phyloP scores from a whole-genome alignment of 2,113 vertebrate species.

The Pipa parva region DNA sequence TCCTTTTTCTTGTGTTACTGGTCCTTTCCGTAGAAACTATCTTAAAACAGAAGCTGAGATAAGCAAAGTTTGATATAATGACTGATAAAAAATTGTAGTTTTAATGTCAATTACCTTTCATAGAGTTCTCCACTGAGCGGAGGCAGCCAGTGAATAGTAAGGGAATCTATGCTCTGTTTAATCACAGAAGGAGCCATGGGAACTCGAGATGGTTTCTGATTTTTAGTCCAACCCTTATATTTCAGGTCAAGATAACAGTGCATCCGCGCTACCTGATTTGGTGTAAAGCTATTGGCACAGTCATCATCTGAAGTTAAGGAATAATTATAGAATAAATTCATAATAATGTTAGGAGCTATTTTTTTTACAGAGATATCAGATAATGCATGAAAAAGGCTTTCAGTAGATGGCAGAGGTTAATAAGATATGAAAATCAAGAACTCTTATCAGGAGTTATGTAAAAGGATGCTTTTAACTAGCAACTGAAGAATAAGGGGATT shows the following conservation, averaged over 20 bases:
- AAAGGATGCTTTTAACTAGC: background rate
- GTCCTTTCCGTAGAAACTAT: too few relatives aligned
- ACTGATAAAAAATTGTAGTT: too few relatives aligned
- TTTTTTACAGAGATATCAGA: background rate
- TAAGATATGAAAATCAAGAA: background rate
- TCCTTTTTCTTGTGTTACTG: too few relatives aligned
- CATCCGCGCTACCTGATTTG: conserved; percentile 95
- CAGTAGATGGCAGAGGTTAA: conserved; percentile 1
- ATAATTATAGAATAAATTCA: background rate
- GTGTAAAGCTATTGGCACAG: conserved; percentile 93
- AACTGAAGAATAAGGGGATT: background rate
- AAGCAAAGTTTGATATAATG: too few relatives aligned
- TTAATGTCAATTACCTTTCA: conserved; percentile 89
- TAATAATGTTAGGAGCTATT: background rate
- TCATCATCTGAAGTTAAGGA: conserved; percentile 75
- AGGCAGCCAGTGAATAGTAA: conserved; percentile 85
- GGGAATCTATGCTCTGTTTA: conserved; percentile 69
- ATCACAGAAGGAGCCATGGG: conserved; percentile 80
- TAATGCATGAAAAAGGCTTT: background rate
- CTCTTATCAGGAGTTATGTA: background rate
- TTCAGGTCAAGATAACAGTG: conserved; percentile 94
- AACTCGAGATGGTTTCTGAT: conserved; percentile 69
- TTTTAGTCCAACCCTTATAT: conserved; percentile 82
- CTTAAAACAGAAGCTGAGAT: too few relatives aligned
- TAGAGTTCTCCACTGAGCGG: conserved; percentile 78